A percentile compares a stretch with the other conserved stretches of the same genome.
Conservation (phyloP, 2,113 vertebrate species). For the Lepisosteus osseus region DNA sequence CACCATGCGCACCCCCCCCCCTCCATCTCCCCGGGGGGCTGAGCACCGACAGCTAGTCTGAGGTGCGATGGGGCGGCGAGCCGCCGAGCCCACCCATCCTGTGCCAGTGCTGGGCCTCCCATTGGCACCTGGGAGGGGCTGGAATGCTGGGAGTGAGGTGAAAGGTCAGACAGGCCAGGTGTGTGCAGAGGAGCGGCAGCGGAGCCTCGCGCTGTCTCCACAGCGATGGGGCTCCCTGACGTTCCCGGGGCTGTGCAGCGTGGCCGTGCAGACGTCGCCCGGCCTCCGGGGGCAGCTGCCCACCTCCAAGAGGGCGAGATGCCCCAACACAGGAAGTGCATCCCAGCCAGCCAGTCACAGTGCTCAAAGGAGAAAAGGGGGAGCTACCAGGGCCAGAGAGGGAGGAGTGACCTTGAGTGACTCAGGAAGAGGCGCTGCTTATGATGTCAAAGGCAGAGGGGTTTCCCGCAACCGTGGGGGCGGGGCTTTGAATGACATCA, state of each 20-base stretch:
- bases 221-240: conserved; percentile 60
- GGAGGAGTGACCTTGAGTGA: background rate
- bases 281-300: conserved; percentile 46
- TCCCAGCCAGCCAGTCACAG: conserved; percentile 37
- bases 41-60: conserved; percentile 46
- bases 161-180: background rate
- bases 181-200: background rate
- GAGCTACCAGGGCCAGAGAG: conserved; percentile 17
- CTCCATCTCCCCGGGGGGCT: conserved; percentile 69
- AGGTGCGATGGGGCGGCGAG: conserved; percentile 62
- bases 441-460: conserved; percentile 35
- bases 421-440: conserved; percentile 21
- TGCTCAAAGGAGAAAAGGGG: conserved; percentile 4
- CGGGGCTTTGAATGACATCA: conserved; percentile 45
- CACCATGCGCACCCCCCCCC: conserved; percentile 30
- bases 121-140: conserved; percentile 52
- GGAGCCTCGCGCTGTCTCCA: conserved; percentile 13
- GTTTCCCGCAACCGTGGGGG: conserved; percentile 23
- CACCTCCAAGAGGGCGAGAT: conserved; percentile 29
- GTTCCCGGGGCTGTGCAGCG: conserved; percentile 59
- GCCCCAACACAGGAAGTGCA: conserved; percentile 44
- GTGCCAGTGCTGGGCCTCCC: conserved; percentile 68
- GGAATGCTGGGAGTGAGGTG: conserved; percentile 13
- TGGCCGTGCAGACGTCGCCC: conserved; percentile 72
- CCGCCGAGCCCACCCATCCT: conserved; percentile 64